Evolutionary conservation across 1,140 invertebrate species (phyloP), one percentile per base, ranked within the genome.

Genomic region (Cherax quadricarinatus): DNA sequence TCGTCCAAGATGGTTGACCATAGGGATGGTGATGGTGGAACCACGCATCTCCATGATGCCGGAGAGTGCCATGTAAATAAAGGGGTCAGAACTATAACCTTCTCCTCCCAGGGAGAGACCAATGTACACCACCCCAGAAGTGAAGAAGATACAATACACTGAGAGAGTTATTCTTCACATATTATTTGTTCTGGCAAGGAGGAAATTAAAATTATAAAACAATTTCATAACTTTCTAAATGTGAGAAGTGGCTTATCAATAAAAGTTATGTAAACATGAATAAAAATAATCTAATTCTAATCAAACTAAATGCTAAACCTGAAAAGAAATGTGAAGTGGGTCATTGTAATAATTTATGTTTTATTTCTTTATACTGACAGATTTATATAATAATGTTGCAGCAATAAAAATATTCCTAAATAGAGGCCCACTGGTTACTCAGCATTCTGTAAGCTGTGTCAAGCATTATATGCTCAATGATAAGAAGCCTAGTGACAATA

Each of bases 11-110:
- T 62, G 53, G 2, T 57, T 51, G 4, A 80, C n/a, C 14, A 88
- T 60, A 24, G 87, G 87, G 18, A 80, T 48, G 75, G 51, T 53
- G 51, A 88, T 5, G 16, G 57, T 88, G 53, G 24, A 4, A 5
- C 75, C 87, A 3, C 78, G 87, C 24, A 88, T 81, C 78, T 88
- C 87, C 51, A 88, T 53, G 24, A 81, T 1, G 10, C 87, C 87
- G 53, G 53, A 80, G 14, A 88, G 12, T 4, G 41, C 78, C 73
- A 88, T 80, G 87, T 88, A 88, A 9, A 88, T 1, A 24, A 80
- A 88, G 1, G 87, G 87, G 48, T 88, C 53, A 14, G 75, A 49
- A 12, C 87, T 49, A 78, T 80, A 88, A 14, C 57, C 57, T 5
- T 62, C 53, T 10, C 75, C 87, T 4, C 78, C 78, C 41, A 88